Base-by-base conservation (phyloP, 2,113 vertebrate species). In the Oreochromis aureus region DNA sequence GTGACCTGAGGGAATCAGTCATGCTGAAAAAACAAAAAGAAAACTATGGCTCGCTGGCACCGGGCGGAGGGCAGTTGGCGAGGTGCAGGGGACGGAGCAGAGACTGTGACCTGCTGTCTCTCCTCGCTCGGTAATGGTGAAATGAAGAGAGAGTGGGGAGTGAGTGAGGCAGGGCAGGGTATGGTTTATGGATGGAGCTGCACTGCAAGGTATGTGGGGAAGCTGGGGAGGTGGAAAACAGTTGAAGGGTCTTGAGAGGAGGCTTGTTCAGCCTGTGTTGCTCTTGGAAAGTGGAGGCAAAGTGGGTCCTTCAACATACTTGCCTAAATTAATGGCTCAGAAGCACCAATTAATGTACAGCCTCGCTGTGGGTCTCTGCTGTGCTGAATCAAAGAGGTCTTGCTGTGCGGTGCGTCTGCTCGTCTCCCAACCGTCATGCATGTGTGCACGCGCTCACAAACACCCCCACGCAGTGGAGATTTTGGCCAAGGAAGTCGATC, bases 341-440 rank as follows among this genome's bases (percentile, higher is more conserved):
- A 91, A 93, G 92, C 93, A 88, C 91, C 93, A 95, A 93, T 95
- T 95, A 93, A 93, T 93, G 93, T 93, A 93, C 91, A 91, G 93
- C 88, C 87, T 92, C 22, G 2, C 91, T 88, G 87, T 86, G 84
- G 88, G 85, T 91, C 92, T 91, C 92, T 92, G 82, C 88, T 84
- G 86, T 39, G 91, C 54, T 2, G 85, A 93, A 95, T 93, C 92
- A 92, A 95, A 92, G 94, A 79, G 93, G 80, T 87, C 95, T 87
- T 85, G 89, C 95, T 94, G 94, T 86, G 94, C 86, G 10, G 86
- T 91, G 90, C 85, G 90, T 94, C 94, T 94, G 94, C 91, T 93
- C 89, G 80, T 90, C 88, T 91, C 89, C 79, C 83, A 27, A 83
- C 86, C 78, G 58, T 84, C 71, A n/a, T 79, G 88, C 81, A 51